Percentiles rank a stretch among this genome's conserved stretches.
These are phyloP conservation scores for Acrocyrtus sp. DNA, from an alignment of 2,888 invertebrate genomes.

Conservation along the genomic window DNA sequence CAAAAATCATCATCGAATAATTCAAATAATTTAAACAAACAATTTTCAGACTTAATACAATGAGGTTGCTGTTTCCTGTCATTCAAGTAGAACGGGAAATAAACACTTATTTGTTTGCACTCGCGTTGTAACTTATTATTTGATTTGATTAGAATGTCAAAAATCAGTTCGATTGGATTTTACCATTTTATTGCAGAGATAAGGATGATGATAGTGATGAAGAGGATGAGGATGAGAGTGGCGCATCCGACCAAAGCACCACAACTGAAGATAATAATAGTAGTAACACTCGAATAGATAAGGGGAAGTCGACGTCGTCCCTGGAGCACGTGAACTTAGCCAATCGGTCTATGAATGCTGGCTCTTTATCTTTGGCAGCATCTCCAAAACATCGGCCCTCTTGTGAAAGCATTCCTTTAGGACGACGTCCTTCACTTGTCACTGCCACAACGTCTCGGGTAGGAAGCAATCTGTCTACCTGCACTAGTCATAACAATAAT, in stretches of 20 bases:
- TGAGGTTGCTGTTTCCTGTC: constrained; percentile 25
- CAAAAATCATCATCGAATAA: not conserved
- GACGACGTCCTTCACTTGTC: constrained; percentile 25
- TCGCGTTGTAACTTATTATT: too few relatives aligned
- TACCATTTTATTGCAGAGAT: constrained; percentile 24
- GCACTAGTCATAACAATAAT: constrained; percentile 19
- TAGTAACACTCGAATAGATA: constrained; percentile 1
- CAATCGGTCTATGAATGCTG: not conserved
- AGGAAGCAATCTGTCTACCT: constrained; percentile 16
- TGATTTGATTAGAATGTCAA: too few relatives aligned
- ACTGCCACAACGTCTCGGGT: constrained; percentile 5
- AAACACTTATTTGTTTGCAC: too few relatives aligned
- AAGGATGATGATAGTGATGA: constrained; percentile 40
- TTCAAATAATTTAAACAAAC: constrained; percentile 4
- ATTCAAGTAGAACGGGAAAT: not conserved
- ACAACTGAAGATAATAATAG: constrained; percentile 15
- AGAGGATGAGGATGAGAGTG: constrained; percentile 29
- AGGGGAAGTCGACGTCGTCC: constrained; percentile 4
- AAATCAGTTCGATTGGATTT: too few relatives aligned
- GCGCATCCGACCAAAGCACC: constrained; percentile 33
- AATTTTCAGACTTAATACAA: constrained; percentile 1
- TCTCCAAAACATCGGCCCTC: not conserved
- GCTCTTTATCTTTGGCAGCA: constrained; percentile 23
- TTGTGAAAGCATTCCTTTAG: constrained; percentile 16
- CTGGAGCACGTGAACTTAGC: not conserved